Evolutionary conservation across 2,888 invertebrate species (phyloP), one percentile per base, ranked within the genome.

Genomic region (Melolontha melolontha): DNA sequence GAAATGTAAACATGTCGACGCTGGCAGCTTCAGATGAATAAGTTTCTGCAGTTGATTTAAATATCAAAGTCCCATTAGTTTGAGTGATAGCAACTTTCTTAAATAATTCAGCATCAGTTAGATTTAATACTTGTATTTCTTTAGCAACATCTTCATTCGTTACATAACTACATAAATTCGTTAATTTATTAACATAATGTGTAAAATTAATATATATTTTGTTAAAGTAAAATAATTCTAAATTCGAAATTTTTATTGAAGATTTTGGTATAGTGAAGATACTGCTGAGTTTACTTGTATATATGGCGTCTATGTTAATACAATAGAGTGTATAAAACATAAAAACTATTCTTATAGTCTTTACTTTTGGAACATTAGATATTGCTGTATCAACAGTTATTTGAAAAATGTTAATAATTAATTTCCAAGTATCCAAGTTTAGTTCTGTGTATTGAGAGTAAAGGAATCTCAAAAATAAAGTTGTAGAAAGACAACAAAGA

Each of bases 261-360:
- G 50, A 59, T 54, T 52, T 66, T 5, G 71, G 67, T 17, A 52
- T 59, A 14, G 72, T 71, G 27, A 75, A 73, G 16, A 74, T 69
- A 22, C 74, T 74, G 59, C 74, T 74, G 12, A 76, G 66, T 57
- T 74, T 75, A 2, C 75, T 72, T n/a, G 74, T 42, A 50, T 75
- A 76, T 4, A 73, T 69, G 1, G 74, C 59, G 40, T 72, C 72
- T 16, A 75, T 72, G 34, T 50, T 71, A 2, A 75, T 64, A 17
- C 66, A 69, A 49, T 71, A 74, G 2, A 73, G 50, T 0, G 67
- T 64, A 40, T 69, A 75, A 50, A 71, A 74, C 1, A 69, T 47
- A 12, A 73, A 55, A 1, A 75, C 40, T 12, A 74, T 47, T 47
- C 71, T 66, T 39, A 73, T 51, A 17, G 65, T 27, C 4, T 44